Conservation (phyloP, 2,888 invertebrate species). For the Hirtodrosophila trivittata region DNA sequence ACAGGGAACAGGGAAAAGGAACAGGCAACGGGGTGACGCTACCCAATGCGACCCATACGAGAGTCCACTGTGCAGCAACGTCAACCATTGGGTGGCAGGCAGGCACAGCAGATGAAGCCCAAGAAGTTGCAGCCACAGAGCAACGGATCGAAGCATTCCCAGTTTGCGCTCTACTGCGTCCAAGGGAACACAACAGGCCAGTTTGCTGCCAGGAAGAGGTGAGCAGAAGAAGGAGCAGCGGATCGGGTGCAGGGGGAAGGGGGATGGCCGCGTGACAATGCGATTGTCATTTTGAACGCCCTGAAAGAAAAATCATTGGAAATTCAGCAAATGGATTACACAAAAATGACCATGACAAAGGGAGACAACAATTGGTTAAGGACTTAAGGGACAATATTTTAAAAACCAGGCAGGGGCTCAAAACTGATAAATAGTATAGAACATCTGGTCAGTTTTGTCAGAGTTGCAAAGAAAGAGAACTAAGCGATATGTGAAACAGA, state of each 20-base stretch:
- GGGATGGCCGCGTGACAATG: conserved; percentile 22
- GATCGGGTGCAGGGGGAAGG: not conserved
- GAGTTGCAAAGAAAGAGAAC: too few species aligned
- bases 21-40: not conserved
- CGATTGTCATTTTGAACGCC: conserved; percentile 27
- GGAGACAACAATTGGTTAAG: conserved; percentile 16
- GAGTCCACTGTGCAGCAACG: not conserved
- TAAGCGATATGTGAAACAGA: too few species aligned
- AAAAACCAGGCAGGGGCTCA: not conserved
- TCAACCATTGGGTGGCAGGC: conserved; percentile 34
- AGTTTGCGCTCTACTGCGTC: conserved; percentile 40
- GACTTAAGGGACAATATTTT: conserved; percentile 5
- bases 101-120: conserved; percentile 37
- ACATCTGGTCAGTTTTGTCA: conserved; percentile 8
- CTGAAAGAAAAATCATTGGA: not conserved
- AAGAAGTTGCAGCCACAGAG: conserved; percentile 50
- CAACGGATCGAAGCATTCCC: conserved; percentile 33
- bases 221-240: not conserved
- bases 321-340: conserved; percentile 3
- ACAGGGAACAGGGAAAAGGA: not conserved
- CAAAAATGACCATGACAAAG: conserved; percentile 15
- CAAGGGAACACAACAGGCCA: not conserved
- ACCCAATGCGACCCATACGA: not conserved
- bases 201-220: too few species aligned
- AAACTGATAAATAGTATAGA: conserved; percentile 6